Evolutionary conservation across 2,113 vertebrate species (phyloP), one percentile per base, ranked within the genome.

Genomic region (Casuarius casuarius): DNA sequence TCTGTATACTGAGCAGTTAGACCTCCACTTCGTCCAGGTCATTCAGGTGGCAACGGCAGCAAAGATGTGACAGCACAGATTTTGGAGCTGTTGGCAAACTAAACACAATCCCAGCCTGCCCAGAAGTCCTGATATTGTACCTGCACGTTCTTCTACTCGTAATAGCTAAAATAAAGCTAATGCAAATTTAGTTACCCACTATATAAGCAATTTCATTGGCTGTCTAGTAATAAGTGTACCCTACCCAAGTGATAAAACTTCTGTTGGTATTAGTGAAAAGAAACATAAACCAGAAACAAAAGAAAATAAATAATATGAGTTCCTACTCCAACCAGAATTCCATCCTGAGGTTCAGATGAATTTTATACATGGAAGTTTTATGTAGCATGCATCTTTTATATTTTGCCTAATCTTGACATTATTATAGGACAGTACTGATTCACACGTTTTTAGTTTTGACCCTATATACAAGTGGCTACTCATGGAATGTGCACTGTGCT

Each of bases 381-480:
- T 12, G 40, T 5, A 52, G 33, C 13, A 17, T 31, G 8, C 1
- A 0, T 42, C 42, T 51, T 85, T 79, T 49, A 9, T 26, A 20
- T 82, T 79, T 79, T 66, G 52, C 25, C 33, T 33, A 40, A 73
- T 89, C 20, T 29, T 78, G 51, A 49, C 82, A 49, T 49, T 40
- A 29, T 21, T 3, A 1, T 11, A 38, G 42, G 61, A 46, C 13
- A 80, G 20, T 58, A 44, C 21, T 26, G n/a, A 14, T 33, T 75
- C 35, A n/a, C 0, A 0, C 8, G 15, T 49, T 72, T 82, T 85
- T 40, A 62, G 31, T 44, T 25, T 0, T 76, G 54, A n/a, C 42
- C 54, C 74, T 54, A 17, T 10, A 17, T 8, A 35, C 22, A 71
- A 59, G 28, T 21, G 22, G 31, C 29, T 70, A 33, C 59, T 44